Evolutionary conservation across 2,113 vertebrate species (phyloP).

Genomic region (Amphilophus citrinellus): DNA sequence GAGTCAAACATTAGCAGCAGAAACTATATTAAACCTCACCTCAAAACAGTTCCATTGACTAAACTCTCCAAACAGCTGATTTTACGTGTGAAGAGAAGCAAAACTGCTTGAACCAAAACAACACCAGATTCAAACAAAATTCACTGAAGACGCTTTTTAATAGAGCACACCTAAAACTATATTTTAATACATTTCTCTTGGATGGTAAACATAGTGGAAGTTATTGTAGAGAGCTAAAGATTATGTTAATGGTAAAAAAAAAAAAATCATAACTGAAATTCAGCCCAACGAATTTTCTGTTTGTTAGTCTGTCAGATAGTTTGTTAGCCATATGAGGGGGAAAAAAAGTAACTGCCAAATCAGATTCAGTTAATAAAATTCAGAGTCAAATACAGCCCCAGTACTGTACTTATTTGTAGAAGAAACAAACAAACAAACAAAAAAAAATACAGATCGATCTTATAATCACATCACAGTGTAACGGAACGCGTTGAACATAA

Average conservation of each 20-base stretch:
- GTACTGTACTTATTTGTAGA: not conserved
- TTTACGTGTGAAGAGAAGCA: not conserved
- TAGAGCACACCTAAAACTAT: not conserved
- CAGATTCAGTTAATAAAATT: not conserved
- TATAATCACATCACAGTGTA: not conserved
- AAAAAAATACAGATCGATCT: not conserved
- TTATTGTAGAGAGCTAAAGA: not conserved
- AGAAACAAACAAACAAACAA: not conserved
- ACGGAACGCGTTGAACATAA: not conserved
- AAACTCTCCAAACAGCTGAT: not conserved
- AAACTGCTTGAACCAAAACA: not conserved
- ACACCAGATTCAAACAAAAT: no score
- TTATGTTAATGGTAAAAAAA: not conserved
- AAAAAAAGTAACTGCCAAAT: not conserved
- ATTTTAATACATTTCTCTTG: not conserved
- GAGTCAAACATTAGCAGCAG: constrained; percentile 10
- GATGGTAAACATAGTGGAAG: not conserved
- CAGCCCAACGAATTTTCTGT: not conserved
- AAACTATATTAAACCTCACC: constrained; percentile 7
- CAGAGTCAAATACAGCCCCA: not conserved
- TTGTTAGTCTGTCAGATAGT: not conserved
- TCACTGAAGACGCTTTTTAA: not conserved
- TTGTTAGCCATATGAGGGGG: not conserved
- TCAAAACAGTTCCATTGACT: not conserved
- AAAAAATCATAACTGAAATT: constrained; percentile 4